Base-by-base conservation (phyloP, 2,113 vertebrate genomes). In the Pseudorasbora parva region DNA sequence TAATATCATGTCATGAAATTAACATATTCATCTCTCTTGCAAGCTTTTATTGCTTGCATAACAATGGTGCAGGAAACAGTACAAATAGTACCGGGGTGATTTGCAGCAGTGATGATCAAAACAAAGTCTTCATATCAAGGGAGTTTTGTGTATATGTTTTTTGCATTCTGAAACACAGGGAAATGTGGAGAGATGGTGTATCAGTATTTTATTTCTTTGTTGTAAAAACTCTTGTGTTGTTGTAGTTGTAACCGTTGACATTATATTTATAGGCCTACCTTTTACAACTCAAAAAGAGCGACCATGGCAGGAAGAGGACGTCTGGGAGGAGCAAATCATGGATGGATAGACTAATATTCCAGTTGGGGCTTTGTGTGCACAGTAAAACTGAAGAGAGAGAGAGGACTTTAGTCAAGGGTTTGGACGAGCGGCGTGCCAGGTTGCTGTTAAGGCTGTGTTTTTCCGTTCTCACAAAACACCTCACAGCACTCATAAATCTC, bases 391-490 rank as follows among this genome's bases (percentile, higher is more conserved):
- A 62, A 73, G 41, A 59, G 83, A 59, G 83, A 82, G 84, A 83
- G 43, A 37, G 51, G 72, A 41, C 64, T 77, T 76, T n/a, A 49
- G 14, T 79, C 51, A 17, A 62, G 59, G 66, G 49, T 71, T 51
- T 85, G 77, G 59, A 78, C 41, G 57, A 81, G 49, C 8, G 19
- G 43, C 45, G 51, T 59, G 82, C 74, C 73, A 77, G 37, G 54
- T 79, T 66, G 71, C 82, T 87, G 78, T 76, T 81, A 57, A 88
- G 85, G 84, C 86, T 81, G 23, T 90, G 90, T 90, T 92, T 93
- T 92, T 92, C 89, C 47, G 64, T 89, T 92, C 88, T 91, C 91
- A 90, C 86, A 82, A 89, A 93, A 91, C 90, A 92, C 91, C 86
- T 92, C 88, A 79, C 86, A 62, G 83, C 80, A 86, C 66, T 82